phyloP scores from a whole-genome alignment of 2,113 vertebrate species.

The Gymnarchus niloticus region DNA sequence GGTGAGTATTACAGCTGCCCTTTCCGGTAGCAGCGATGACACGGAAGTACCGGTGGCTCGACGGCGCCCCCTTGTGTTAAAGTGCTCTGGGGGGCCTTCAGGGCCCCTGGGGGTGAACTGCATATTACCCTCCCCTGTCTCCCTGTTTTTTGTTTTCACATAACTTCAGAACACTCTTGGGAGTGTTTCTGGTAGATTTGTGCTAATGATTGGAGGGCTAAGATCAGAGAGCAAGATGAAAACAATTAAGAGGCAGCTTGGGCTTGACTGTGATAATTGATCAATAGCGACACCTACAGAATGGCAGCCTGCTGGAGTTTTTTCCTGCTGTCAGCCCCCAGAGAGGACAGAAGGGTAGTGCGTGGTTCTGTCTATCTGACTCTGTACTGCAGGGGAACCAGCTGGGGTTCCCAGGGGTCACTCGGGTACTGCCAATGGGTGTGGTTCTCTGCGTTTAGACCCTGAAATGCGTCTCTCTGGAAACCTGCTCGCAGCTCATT shows the following conservation, averaged over 20 bases:
- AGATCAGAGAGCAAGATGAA: too few relatives aligned
- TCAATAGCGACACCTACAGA: neutral
- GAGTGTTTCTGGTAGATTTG: neutral
- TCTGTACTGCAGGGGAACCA: neutral
- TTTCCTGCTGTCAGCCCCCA: neutral
- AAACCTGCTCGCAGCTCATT: neutral
- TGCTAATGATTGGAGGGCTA: neutral
- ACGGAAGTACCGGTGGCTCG: neutral
- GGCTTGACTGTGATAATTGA: neutral
- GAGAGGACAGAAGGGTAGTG: neutral
- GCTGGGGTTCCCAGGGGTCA: neutral
- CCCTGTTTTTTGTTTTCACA: neutral
- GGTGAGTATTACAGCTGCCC: conserved; percentile 60
- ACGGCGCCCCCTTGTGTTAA: neutral
- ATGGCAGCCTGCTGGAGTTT: neutral
- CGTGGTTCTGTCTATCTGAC: neutral
- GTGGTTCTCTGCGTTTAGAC: neutral
- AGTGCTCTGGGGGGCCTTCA: neutral
- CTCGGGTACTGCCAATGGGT: neutral
- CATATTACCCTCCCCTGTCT: neutral
- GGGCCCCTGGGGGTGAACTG: neutral
- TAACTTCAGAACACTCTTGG: neutral
- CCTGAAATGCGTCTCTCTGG: neutral
- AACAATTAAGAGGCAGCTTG: too few relatives aligned
- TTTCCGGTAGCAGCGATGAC: neutral